Evolutionary conservation across 2,113 vertebrate species (phyloP).

Genomic region (Alethe diademata): DNA sequence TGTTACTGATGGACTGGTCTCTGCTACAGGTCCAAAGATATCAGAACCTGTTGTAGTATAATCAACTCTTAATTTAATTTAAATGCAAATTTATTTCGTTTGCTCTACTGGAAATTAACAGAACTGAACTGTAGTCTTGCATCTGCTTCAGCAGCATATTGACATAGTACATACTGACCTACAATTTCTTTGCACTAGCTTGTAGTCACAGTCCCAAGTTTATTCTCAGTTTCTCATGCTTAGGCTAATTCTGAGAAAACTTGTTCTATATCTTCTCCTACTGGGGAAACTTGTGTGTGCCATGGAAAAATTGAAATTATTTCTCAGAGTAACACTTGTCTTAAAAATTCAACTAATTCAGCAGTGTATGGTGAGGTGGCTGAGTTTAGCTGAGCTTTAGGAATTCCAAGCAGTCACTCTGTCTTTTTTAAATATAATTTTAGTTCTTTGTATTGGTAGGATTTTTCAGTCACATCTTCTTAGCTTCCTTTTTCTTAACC

Average conservation of each 20-base stretch:
- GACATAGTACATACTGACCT: not conserved
- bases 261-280: not conserved
- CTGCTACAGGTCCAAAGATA: not conserved
- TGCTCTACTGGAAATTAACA: not conserved
- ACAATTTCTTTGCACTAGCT: not conserved
- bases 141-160: not conserved
- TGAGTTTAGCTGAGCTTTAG: not conserved
- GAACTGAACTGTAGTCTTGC: not conserved
- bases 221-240: not conserved
- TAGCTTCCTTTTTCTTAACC: not conserved
- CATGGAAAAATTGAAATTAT: not conserved
- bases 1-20: not conserved
- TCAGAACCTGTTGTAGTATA: not conserved
- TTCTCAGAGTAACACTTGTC: not conserved
- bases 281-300: not conserved
- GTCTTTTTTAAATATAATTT: not conserved
- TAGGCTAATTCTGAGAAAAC: not conserved
- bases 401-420: not conserved
- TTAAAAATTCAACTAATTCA: not conserved
- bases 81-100: not conserved
- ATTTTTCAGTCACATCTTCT: not conserved
- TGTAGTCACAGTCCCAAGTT: not conserved
- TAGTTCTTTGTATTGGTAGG: not conserved
- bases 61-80: not conserved
- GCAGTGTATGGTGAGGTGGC: not conserved